Percentiles rank a stretch among this genome's conserved stretches.
phyloP scores from a whole-genome alignment of 2,797 vertebrate genomes.

The Sparus aurata region DNA sequence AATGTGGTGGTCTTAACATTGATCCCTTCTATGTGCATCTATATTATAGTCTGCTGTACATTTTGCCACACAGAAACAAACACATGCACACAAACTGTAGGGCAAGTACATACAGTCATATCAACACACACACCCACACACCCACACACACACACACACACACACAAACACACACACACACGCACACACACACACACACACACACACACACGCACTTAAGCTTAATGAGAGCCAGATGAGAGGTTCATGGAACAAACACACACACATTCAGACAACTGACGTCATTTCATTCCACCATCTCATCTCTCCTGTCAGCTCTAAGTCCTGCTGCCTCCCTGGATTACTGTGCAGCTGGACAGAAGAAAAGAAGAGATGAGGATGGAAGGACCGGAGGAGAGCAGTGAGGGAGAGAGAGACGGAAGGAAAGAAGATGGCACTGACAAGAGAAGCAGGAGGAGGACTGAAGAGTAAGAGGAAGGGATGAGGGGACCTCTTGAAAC shows the following conservation, averaged over 20 bases:
- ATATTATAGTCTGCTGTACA: conserved; percentile 42
- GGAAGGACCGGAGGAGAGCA: conserved; percentile 43
- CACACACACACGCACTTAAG: conserved; percentile 30
- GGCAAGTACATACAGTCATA: background rate
- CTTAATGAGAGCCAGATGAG: conserved; percentile 79
- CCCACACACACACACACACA: conserved; percentile 42
- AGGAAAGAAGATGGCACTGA: conserved; percentile 44
- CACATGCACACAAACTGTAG: conserved; percentile 21
- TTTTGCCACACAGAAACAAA: conserved; percentile 49
- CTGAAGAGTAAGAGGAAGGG: conserved; percentile 18
- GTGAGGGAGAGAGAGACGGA: conserved; percentile 48
- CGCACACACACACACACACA: conserved; percentile 51
- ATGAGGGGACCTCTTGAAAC: conserved; percentile 22
- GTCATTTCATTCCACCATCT: conserved; percentile 83
- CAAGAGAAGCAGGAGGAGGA: conserved; percentile 15
- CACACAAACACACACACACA: conserved; percentile 48
- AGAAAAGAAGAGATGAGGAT: conserved; percentile 61
- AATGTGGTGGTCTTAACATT: conserved; percentile 45
- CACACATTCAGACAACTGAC: conserved; percentile 72
- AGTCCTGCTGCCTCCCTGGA: conserved; percentile 82
- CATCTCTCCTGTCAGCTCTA: conserved; percentile 80
- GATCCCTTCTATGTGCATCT: conserved; percentile 47
- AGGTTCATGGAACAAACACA: conserved; percentile 51
- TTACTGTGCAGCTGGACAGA: conserved; percentile 80
- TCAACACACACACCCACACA: conserved; percentile 42